These are phyloP conservation scores for Helogale parvula DNA, from an alignment of 2,113 vertebrate genomes.

Conservation along the genomic window DNA sequence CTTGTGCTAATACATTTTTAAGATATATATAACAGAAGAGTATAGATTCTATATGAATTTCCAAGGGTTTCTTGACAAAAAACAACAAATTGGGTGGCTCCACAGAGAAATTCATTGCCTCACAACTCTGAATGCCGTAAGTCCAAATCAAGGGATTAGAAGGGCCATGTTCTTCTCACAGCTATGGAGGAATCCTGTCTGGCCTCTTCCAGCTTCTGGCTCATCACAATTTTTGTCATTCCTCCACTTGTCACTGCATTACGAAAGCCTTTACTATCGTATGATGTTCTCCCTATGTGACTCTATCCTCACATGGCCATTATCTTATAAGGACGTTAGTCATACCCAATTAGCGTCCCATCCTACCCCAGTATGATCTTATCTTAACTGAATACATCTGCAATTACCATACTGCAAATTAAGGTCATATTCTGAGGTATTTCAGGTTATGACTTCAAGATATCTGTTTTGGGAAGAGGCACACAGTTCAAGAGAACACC, in stretches of 20 bases:
- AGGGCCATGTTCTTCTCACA: not conserved
- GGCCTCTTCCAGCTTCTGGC: not conserved
- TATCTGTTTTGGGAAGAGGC: rapidly evolving
- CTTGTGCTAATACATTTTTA: not conserved
- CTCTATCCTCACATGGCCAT: not conserved
- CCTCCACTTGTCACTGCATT: not conserved
- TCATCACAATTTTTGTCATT: not conserved
- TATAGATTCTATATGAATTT: not conserved
- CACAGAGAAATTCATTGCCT: not conserved
- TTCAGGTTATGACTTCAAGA: not conserved
- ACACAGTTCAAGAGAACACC: not conserved
- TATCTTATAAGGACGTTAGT: not conserved
- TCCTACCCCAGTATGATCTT: not conserved
- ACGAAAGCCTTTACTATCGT: not conserved
- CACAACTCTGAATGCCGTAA: not conserved
- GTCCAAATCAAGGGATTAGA: not conserved
- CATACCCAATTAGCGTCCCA: not conserved
- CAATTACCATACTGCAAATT: not conserved
- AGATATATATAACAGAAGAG: not conserved
- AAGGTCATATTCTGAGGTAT: not conserved
- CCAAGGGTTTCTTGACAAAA: not conserved
- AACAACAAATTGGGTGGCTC: not conserved
- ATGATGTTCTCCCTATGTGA: not conserved
- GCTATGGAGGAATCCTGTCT: not conserved
- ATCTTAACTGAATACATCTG: not conserved